Base-by-base conservation (phyloP, 2,113 vertebrate genomes). In the Erinaceus europaeus region DNA sequence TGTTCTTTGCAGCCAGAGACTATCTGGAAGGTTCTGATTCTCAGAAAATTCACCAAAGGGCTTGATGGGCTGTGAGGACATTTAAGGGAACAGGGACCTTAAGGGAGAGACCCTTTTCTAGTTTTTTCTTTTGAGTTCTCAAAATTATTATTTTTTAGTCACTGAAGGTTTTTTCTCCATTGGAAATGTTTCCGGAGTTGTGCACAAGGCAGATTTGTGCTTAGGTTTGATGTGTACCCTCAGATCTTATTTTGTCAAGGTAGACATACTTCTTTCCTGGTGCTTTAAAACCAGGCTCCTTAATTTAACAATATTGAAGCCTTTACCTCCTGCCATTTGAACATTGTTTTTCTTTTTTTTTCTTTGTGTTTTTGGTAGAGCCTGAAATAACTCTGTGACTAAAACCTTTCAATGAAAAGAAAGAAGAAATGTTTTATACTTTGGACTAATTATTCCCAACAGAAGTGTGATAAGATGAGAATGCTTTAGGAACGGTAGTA, bases 351-450 rank as follows among this genome's bases (percentile, higher is more conserved):
- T 21, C 27, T 27, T 32, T 61, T 61, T 61, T 61, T 32, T 13
- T 11, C 15, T 40, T 75, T 81, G 2, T 46, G 55, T 84, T 78
- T 82, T 65, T 27, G 27, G 50, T 84, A 80, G 32, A 38, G 6
- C 32, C 65, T 85, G 59, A 89, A 90, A 91, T 59, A 82, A 68
- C 61, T 84, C 87, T 85, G 21, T 72, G 44, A 82, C 44, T 89
- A 92, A 94, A 69, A 40, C 55, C 36, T 82, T 87, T 89, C 64
- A 72, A 52, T 93, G 78, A 74, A 62, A 88, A 76, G n/a, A 64
- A 74, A 69, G 79, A 75, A 59, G 48, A 84, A 89, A 38, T 44
- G 48, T 46, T 57, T 90, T 74, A 11, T 89, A n/a, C 34, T 69
- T 91, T 79, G 50, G 40, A 85, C 72, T 90, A 87, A 72, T 89